Evolutionary conservation across 1,140 invertebrate species (phyloP), one percentile per base, ranked within the genome.

Genomic region (Drosophila insularis): DNA sequence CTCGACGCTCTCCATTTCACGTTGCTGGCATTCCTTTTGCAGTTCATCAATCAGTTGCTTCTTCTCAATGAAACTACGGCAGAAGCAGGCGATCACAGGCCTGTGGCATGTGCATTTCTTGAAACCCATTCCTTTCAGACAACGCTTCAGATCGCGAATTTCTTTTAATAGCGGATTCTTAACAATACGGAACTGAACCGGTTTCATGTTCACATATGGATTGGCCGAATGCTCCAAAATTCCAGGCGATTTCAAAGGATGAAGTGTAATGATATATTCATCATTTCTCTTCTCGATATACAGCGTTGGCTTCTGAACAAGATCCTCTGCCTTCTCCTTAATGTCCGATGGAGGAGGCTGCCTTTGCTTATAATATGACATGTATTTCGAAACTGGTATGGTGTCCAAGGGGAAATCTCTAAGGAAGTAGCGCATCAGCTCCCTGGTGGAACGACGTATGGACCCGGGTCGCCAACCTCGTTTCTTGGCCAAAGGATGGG

Each of bases 241-340:
- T 0, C 62, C 50, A 0, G 75, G 13, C 17, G 87, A 71, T 63
- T 92, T 92, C 0, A 92, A 65, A 0, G 91, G 91, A 0, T 87
- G 70, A 35, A 92, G 53, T 0, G 90, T 92, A 11, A 92, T 91
- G 4, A 81, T 60, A 58, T 78, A 90, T 10, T 90, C 85, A 11
- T 84, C 89, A 54, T 92, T 74, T 59, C 89, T 90, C 68, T 92
- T 92, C n/a, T 80, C 74, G 2, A 92, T 90, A 13, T 84, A 80
- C 31, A 92, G 50, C 6, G 91, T 92, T 2, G 90, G 90, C 37
- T 79, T 59, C 58, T 90, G 91, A 8, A 79, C 59, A 11, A 91
- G 11, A 1, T 89, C 68, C 1, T 74, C 76, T 0, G 21, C 6
- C 2, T 23, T 31, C 8, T 82, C 79, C 3, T 54, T 17, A 4